These are phyloP conservation scores for Patiria miniata DNA, from an alignment of 35 echinoderm and acorn worm genomes.

Conservation along the genomic window DNA sequence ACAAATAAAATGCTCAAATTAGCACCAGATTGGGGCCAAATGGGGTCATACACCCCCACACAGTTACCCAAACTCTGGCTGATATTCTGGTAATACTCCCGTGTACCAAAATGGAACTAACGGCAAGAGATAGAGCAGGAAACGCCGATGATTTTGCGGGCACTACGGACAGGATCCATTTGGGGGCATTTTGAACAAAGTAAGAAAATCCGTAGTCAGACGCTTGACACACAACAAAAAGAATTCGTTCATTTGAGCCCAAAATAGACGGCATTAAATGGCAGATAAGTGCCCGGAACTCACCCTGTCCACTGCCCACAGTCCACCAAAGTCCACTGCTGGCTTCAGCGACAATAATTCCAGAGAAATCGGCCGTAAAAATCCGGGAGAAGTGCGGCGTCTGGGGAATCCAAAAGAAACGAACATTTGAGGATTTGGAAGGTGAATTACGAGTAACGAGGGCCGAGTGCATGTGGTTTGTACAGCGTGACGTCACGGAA, in stretches of 20 bases:
- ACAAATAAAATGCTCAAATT: constrained; percentile 58
- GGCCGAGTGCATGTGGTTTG: constrained; percentile 58
- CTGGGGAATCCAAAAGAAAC: constrained; percentile 30
- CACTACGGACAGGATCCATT: constrained; percentile 42
- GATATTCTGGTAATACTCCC: constrained; percentile 35
- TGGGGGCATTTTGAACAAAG: constrained; percentile 63
- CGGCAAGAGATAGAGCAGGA: neutral
- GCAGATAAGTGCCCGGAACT: constrained; percentile 34
- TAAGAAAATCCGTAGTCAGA: constrained; percentile 44
- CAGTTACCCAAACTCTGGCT: constrained; percentile 19
- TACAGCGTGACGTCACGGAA: constrained; percentile 41
- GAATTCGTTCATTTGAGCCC: constrained; percentile 34
- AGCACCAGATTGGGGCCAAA: constrained; percentile 47
- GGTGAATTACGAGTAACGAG: constrained; percentile 48
- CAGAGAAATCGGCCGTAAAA: constrained; percentile 35
- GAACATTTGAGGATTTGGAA: constrained; percentile 59
- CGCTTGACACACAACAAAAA: constrained; percentile 38
- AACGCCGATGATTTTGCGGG: neutral
- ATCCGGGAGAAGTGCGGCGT: constrained; percentile 30
- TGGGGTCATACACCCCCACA: constrained; percentile 41
- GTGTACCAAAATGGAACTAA: constrained; percentile 36
- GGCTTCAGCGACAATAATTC: neutral
- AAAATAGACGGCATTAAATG: constrained; percentile 50
- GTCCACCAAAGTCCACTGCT: constrained; percentile 21
- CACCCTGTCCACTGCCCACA: constrained; percentile 6